Percentiles rank a stretch among this genome's conserved stretches.
Conservation (phyloP, 1,140 invertebrate genomes). For the Halictus rubicundus region DNA sequence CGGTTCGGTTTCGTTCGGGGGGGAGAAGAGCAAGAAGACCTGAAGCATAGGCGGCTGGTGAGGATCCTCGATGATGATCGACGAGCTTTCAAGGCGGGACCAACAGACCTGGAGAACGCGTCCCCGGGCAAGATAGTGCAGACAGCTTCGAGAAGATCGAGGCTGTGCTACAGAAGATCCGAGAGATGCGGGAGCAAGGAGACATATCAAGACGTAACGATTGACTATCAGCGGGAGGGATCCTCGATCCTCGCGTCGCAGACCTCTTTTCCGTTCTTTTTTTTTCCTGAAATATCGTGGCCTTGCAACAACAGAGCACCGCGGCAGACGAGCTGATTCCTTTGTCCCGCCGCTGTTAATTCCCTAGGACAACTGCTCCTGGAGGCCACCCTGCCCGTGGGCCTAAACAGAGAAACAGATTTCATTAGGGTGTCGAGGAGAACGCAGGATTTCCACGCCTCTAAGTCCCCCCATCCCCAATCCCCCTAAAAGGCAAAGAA, state of each 20-base stretch:
- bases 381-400: constrained; percentile 5
- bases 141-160: background rate
- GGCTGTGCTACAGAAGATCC: background rate
- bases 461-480: no score
- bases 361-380: constrained; percentile 9
- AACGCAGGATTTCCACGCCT: no score
- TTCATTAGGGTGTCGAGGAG: constrained; percentile 23
- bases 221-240: background rate
- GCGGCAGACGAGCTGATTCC: background rate
- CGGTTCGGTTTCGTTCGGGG: no score
- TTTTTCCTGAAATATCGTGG: constrained; percentile 10
- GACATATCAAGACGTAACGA: background rate
- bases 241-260: background rate
- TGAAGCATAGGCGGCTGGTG: no score
- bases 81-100: constrained; percentile 34
- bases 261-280: background rate
- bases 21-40: no score
- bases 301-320: constrained; percentile 31
- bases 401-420: constrained; percentile 14
- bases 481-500: constrained; percentile 4
- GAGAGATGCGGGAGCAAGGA: background rate
- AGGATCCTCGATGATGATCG: constrained; percentile 3
- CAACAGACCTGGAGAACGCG: constrained; percentile 26
- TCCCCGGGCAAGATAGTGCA: background rate
- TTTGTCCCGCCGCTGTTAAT: constrained; percentile 1